A percentile compares a stretch with the other conserved stretches of the same genome.
Evolutionary conservation across 2,113 vertebrate genomes (phyloP).

Genomic region (Rutilus rutilus): DNA sequence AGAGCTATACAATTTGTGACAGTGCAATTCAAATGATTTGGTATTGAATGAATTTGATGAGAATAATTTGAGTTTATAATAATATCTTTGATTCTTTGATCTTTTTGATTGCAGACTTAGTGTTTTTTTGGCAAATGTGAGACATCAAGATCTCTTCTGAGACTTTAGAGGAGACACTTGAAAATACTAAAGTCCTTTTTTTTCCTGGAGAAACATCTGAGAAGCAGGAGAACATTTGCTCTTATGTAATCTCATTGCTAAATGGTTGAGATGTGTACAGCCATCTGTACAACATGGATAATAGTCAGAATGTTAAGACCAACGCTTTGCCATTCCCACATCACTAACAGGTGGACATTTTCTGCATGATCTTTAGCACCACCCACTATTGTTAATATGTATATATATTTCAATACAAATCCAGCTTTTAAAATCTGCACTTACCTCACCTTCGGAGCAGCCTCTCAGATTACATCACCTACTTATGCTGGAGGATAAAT

Average conservation of each 20-base stretch:
- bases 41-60: background rate
- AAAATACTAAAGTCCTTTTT: background rate
- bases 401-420: background rate
- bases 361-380: background rate
- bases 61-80: background rate
- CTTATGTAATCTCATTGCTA: background rate
- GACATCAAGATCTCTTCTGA: no score
- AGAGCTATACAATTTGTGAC: background rate
- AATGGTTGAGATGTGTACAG: background rate
- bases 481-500: background rate
- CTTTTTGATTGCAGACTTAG: no score
- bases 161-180: background rate
- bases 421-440: background rate
- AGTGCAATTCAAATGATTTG: background rate
- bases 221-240: background rate
- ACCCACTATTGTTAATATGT: no score
- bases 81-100: no score
- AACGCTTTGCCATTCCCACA: background rate
- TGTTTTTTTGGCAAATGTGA: background rate
- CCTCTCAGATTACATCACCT: background rate
- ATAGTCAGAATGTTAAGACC: background rate
- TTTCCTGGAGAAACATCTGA: background rate
- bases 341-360: background rate
- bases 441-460: background rate
- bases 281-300: background rate